Evolutionary conservation across 2,888 invertebrate species (phyloP).

Genomic region (Hanleya hanleyi): DNA sequence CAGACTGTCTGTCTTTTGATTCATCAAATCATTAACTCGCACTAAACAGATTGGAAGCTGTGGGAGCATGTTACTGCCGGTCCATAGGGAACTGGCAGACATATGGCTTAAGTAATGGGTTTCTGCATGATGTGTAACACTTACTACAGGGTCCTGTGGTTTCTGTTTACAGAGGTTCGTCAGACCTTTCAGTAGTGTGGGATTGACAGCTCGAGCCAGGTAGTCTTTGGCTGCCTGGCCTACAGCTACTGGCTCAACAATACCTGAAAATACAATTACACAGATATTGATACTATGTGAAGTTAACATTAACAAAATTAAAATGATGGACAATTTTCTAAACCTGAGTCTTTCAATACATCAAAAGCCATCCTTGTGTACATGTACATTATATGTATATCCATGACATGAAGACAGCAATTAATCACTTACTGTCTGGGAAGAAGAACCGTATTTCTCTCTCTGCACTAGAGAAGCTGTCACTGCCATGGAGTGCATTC

Average conservation of each 20-base stretch:
- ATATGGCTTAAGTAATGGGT: no score
- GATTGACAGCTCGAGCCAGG: conserved; percentile 80
- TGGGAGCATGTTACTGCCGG: no score
- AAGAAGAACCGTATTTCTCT: conserved; percentile 92
- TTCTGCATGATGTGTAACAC: no score
- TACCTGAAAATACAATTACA: conserved; percentile 78
- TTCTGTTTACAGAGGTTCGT: conserved; percentile 81
- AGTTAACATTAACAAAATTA: neutral
- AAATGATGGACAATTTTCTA: neutral
- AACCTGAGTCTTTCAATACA: no score
- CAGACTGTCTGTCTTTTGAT: no score
- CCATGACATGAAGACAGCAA: no score
- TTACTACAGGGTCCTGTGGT: conserved; percentile 82
- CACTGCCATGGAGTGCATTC: conserved; percentile 88
- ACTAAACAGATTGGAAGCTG: no score
- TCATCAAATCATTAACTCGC: no score
- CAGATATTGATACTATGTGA: neutral
- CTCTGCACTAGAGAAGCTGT: conserved; percentile 79
- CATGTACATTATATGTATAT: no score
- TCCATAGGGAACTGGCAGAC: no score
- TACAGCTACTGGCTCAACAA: conserved; percentile 82
- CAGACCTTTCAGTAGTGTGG: conserved; percentile 77
- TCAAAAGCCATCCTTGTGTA: neutral
- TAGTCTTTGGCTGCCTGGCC: conserved; percentile 81
- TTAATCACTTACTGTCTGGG: conserved; percentile 81